Conservation (phyloP, 64 coral and sea anemone genomes). For the Pachyseris speciosa region DNA sequence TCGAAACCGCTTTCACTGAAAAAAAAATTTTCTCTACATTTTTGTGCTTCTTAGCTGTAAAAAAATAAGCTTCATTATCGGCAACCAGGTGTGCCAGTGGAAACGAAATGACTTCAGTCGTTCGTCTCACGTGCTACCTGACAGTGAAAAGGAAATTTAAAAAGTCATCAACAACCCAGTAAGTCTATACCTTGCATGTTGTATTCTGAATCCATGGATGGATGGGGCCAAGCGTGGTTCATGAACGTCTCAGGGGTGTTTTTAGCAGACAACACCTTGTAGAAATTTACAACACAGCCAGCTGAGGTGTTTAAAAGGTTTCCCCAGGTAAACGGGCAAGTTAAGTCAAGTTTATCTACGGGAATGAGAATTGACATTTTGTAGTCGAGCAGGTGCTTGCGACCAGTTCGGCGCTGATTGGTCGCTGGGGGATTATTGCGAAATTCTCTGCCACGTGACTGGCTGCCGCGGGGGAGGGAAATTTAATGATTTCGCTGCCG, state of each 20-base stretch:
- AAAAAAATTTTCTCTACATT: neutral
- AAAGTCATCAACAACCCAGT: neutral
- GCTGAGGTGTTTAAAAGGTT: slow-evolving; percentile 37
- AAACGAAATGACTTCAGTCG: neutral
- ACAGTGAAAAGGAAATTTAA: neutral
- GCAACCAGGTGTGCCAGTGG: neutral
- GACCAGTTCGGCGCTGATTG: neutral
- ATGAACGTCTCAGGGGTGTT: neutral
- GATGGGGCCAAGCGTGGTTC: neutral
- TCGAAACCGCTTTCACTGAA: neutral
- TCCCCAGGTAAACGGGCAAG: slow-evolving; percentile 30
- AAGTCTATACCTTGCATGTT: neutral
- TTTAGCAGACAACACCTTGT: slow-evolving; percentile 20
- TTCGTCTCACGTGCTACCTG: slow-evolving; percentile 11
- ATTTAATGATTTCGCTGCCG: neutral
- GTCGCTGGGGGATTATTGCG: neutral
- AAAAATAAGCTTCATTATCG: slow-evolving; percentile 4
- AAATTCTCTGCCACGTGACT: neutral
- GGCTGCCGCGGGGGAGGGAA: neutral
- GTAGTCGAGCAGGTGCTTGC: slow-evolving; percentile 17
- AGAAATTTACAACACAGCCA: neutral
- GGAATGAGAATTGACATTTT: slow-evolving; percentile 24
- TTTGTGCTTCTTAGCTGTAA: neutral
- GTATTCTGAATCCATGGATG: neutral
- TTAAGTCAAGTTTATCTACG: slow-evolving; percentile 39